phyloP scores from a whole-genome alignment of 2,113 vertebrate genomes.

The Elanoides forficatus region DNA sequence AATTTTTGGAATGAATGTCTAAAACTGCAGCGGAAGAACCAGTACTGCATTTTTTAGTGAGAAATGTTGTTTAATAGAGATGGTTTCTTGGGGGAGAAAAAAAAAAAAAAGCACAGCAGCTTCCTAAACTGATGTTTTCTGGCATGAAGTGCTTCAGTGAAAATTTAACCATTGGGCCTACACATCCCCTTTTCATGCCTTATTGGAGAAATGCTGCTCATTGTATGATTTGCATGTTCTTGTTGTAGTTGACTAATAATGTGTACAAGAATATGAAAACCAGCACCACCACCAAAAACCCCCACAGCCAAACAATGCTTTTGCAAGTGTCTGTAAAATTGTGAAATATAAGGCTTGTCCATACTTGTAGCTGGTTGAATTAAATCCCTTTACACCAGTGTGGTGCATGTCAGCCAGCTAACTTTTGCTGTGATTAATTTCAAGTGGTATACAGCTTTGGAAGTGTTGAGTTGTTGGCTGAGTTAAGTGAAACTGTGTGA shows the following conservation, averaged over 20 bases:
- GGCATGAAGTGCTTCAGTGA: neutral
- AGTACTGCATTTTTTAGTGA: neutral
- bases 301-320: neutral
- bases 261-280: neutral
- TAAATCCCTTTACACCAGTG: neutral
- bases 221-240: neutral
- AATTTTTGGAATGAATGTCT: neutral
- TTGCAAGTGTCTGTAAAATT: neutral
- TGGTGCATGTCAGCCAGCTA: neutral
- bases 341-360: neutral
- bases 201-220: neutral
- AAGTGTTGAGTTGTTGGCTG: neutral
- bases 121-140: neutral
- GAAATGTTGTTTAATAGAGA: neutral
- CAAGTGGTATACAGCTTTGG: neutral
- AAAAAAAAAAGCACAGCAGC: neutral
- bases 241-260: neutral
- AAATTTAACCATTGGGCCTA: neutral
- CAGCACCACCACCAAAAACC: neutral
- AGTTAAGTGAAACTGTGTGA: neutral
- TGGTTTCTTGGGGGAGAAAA: neutral
- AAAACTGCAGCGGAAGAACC: neutral
- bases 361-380: neutral
- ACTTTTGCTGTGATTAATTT: neutral
- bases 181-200: neutral